Evolutionary conservation across 2,888 invertebrate species (phyloP).

Genomic region (Leptura quadrifasciata): DNA sequence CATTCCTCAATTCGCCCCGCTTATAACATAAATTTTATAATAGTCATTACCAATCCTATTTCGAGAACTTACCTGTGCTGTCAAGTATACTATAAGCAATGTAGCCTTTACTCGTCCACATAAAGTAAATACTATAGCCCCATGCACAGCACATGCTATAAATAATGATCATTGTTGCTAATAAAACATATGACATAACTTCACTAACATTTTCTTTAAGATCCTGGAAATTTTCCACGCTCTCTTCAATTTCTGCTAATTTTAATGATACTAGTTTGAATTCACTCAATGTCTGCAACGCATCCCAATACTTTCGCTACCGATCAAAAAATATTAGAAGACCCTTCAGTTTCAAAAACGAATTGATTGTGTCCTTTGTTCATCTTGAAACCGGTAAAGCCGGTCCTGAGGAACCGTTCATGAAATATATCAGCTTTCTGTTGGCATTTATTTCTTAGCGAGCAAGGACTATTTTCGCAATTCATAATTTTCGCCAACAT

Average conservation of each 20-base stretch:
- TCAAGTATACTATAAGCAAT: too few relatives aligned
- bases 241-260: slow-evolving; percentile 85
- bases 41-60: too few relatives aligned
- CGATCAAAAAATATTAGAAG: slow-evolving; percentile 92
- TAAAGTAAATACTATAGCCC: too few relatives aligned
- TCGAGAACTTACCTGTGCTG: too few relatives aligned
- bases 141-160: too few relatives aligned
- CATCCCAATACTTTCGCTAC: slow-evolving; percentile 87
- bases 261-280: slow-evolving; percentile 88
- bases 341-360: slow-evolving; percentile 89
- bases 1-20: too few relatives aligned
- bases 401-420: slow-evolving; percentile 75
- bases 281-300: slow-evolving; percentile 83
- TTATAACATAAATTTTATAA: too few relatives aligned
- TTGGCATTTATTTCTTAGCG: slow-evolving; percentile 76
- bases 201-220: slow-evolving; percentile 84
- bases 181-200: slow-evolving; percentile 89
- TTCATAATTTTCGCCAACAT: slow-evolving; percentile 88
- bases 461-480: slow-evolving; percentile 73
- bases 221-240: slow-evolving; percentile 79
- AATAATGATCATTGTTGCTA: slow-evolving; percentile 84
- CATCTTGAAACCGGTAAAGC: slow-evolving; percentile 73
- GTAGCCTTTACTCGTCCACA: too few relatives aligned
- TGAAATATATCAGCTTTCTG: slow-evolving; percentile 77
- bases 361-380: slow-evolving; percentile 81